Base-by-base conservation (phyloP, 2,113 vertebrate species). In the Epinephelus fuscoguttatus region DNA sequence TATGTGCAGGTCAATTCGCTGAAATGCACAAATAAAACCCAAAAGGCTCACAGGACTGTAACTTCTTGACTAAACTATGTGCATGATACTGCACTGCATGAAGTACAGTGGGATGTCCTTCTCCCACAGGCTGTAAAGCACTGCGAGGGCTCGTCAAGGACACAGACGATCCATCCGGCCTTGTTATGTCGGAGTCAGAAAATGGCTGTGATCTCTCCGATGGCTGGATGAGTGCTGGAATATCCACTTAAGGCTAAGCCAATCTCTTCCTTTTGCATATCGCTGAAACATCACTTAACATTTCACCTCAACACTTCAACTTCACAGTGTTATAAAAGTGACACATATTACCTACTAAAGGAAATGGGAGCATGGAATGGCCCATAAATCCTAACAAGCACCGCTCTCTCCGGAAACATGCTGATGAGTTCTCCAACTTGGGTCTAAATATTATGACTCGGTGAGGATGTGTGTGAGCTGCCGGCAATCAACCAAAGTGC, bases 271-370 rank as follows among this genome's bases (percentile, higher is more conserved):
- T 81, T 89, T 91, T 91, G 81, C 89, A 90, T 91, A 88, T 73
- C 75, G 75, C 90, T 85, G 92, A 91, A 92, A 84, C 88, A 93
- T 89, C 92, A 90, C 91, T 93, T 93, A 92, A 93, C 91, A 85
- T 89, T 92, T 94, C 90, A 92, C 92, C 90, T 86, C 84, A 83
- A 89, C 90, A 87, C 86, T 94, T 91, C 86, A 92, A 92, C 90
- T 89, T 84, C 85, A 82, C 83, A 78, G 80, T 82, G 92, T 86
- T 86, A 88, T 93, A 92, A 94, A 93, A 92, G 89, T 92, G 91
- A 94, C 90, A 91, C 89, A 86, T 91, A 93, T 90, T 93, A 89
- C 88, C 91, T 82, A 91, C 92, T 93, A 88, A 91, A 91, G 88
- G 77, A 92, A 93, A 94, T 92, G 90, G 86, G 86, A 92, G 90